Conservation (phyloP, 92 coral and sea anemone species). For the Parazoanthus atlanticus region DNA sequence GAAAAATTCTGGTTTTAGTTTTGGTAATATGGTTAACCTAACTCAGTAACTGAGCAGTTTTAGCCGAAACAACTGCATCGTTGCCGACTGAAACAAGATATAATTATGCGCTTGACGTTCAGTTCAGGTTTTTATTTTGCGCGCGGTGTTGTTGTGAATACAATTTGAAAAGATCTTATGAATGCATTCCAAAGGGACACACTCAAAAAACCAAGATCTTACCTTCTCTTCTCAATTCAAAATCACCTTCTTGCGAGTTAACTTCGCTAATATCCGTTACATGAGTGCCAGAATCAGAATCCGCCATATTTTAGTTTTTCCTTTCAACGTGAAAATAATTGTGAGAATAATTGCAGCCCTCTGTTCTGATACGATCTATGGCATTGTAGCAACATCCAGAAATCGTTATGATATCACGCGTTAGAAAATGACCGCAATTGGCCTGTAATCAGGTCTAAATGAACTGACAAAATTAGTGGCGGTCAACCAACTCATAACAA, state of each 20-base stretch:
- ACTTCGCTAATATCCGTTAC: slow-evolving; percentile 78
- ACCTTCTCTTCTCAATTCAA: slow-evolving; percentile 78
- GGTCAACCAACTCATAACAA: slow-evolving; percentile 5
- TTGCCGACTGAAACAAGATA: no score
- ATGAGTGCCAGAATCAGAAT: slow-evolving; percentile 90
- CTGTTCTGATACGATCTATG: not conserved
- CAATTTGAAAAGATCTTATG: not conserved
- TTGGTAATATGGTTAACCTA: no score
- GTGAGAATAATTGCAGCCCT: not conserved
- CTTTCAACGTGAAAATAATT: not conserved
- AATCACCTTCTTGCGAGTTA: slow-evolving; percentile 58
- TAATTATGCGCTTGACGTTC: no score
- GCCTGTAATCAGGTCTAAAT: slow-evolving; percentile 14
- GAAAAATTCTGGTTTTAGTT: no score
- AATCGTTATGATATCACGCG: not conserved
- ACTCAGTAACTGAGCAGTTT: no score
- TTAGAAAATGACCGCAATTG: slow-evolving; percentile 12
- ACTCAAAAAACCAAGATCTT: not conserved
- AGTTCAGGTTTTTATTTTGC: no score
- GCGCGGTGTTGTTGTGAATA: no score
- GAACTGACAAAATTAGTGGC: not conserved
- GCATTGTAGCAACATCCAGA: not conserved
- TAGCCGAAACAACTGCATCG: no score
- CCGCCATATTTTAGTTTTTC: slow-evolving; percentile 64
- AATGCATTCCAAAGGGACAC: not conserved